Evolutionary conservation across 2,888 invertebrate species (phyloP).

Genomic region (Dynastes tityus): DNA sequence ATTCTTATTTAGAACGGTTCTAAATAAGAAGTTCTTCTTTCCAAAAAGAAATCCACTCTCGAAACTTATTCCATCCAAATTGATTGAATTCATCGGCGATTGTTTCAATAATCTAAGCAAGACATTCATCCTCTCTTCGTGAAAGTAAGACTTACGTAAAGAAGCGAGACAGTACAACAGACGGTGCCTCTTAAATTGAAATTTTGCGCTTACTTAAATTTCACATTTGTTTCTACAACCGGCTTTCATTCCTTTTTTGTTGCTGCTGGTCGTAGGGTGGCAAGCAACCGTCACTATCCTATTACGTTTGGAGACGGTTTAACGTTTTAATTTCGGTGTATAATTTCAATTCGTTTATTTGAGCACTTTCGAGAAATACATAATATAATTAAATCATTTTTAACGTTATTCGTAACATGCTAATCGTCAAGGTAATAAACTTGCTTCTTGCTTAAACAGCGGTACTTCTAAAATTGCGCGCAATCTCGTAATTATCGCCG

Average conservation of each 20-base stretch:
- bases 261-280: background rate
- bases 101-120: no score
- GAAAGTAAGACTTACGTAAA: constrained; percentile 28
- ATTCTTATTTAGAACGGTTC: no score
- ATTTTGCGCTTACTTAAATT: constrained; percentile 40
- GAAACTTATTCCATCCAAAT: no score
- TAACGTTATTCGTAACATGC: no score
- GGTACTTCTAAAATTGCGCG: constrained; percentile 1
- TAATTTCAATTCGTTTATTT: no score
- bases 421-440: no score
- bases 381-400: no score
- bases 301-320: background rate
- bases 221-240: constrained; percentile 16
- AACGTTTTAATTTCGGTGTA: constrained; percentile 8
- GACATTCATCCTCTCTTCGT: constrained; percentile 6
- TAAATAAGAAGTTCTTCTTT: no score
- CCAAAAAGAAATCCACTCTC: no score
- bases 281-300: background rate
- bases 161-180: background rate
- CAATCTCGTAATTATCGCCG: constrained; percentile 17
- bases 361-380: no score
- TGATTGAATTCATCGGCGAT: no score
- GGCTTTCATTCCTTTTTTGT: background rate
- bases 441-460: no score
- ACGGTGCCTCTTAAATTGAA: constrained; percentile 28